Evolutionary conservation across 2,113 vertebrate genomes (phyloP).

Genomic region (Acrocephalus kingi): DNA sequence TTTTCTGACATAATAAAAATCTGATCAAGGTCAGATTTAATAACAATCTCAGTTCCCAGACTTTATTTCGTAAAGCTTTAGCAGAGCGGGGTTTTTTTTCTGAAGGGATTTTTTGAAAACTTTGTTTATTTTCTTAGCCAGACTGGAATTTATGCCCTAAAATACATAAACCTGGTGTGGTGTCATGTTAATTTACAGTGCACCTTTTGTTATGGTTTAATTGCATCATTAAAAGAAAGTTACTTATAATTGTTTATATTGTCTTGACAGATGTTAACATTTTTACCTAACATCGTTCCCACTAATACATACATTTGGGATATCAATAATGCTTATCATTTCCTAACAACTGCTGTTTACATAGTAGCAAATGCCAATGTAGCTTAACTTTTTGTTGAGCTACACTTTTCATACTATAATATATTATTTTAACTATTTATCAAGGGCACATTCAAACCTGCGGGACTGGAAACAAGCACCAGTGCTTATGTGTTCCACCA

Average conservation of each 20-base stretch:
- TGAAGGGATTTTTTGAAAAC: constrained; percentile 59
- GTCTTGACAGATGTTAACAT: constrained; percentile 78
- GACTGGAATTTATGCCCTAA: constrained; percentile 62
- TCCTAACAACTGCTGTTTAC: constrained; percentile 78
- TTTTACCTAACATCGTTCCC: constrained; percentile 68
- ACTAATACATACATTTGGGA: constrained; percentile 71
- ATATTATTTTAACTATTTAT: constrained; percentile 52
- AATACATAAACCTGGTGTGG: constrained; percentile 55
- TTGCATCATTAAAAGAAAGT: constrained; percentile 76
- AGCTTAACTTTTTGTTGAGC: constrained; percentile 63
- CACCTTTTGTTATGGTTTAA: constrained; percentile 72
- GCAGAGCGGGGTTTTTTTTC: constrained; percentile 30
- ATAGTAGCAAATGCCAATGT: constrained; percentile 72
- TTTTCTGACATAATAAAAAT: constrained; percentile 83
- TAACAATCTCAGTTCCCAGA: constrained; percentile 77
- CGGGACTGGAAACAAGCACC: not conserved
- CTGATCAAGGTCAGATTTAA: constrained; percentile 84
- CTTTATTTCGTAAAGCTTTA: constrained; percentile 69
- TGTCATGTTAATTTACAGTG: constrained; percentile 69
- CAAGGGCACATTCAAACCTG: constrained; percentile 27
- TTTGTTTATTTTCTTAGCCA: constrained; percentile 65
- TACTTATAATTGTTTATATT: constrained; percentile 76
- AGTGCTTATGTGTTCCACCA: not conserved
- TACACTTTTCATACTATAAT: not conserved
- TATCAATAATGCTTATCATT: constrained; percentile 73